These are phyloP conservation scores for Mizuhopecten yessoensis DNA, from an alignment of 1,140 invertebrate genomes.

Conservation along the genomic window DNA sequence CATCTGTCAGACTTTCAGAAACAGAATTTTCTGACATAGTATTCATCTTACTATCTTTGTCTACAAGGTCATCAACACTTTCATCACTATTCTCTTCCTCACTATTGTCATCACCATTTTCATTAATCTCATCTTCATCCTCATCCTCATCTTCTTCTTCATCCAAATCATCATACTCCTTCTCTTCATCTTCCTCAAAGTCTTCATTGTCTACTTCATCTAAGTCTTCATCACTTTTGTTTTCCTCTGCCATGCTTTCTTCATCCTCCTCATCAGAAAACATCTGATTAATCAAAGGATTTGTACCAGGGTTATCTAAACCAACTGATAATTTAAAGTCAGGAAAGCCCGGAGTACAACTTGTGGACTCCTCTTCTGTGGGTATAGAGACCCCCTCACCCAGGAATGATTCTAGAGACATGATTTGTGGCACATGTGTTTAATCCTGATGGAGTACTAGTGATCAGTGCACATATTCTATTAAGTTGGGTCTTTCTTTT, in stretches of 20 bases:
- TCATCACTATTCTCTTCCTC: slow-evolving; percentile 55
- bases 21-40: slow-evolving; percentile 49
- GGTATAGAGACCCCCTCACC: not conserved
- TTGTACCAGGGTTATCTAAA: not conserved
- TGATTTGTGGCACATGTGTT: not conserved
- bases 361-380: not conserved
- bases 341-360: not conserved
- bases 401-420: slow-evolving; percentile 5
- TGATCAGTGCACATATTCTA: not conserved
- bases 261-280: slow-evolving; percentile 48
- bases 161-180: slow-evolving; percentile 58
- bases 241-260: not conserved
- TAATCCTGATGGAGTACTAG: not conserved
- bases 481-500: slow-evolving; percentile 27
- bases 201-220: slow-evolving; percentile 62
- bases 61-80: slow-evolving; percentile 53
- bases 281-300: slow-evolving; percentile 9
- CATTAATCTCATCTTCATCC: slow-evolving; percentile 64
- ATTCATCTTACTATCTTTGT: slow-evolving; percentile 50
- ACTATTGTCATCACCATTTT: slow-evolving; percentile 63
- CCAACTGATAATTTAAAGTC: slow-evolving; percentile 5
- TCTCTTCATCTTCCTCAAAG: slow-evolving; percentile 32
- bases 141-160: slow-evolving; percentile 59
- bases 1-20: slow-evolving; percentile 46
- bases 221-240: slow-evolving; percentile 54